Base-by-base conservation (phyloP, 2,113 vertebrate genomes). In the Odocoileus hemionus region DNA sequence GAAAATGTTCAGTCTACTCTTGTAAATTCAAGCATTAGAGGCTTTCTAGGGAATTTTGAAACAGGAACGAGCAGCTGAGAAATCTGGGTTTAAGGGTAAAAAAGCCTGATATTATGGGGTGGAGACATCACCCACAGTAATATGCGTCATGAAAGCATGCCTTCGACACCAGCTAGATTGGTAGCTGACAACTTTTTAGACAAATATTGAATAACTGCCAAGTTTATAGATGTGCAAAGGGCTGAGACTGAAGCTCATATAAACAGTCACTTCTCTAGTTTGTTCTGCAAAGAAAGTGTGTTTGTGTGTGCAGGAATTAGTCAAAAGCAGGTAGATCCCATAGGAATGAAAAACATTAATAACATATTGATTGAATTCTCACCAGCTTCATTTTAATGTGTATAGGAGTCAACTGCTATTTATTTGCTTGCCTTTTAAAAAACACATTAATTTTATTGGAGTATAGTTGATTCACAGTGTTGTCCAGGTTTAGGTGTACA, bases 131-230 rank as follows among this genome's bases (percentile, higher is more conserved):
- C 4, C 26, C 47, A 89, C 7, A 60, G 5, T 28, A 52, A 10
- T 12, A 2, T 3, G 0, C 43, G 26, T 23, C 15, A 1, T 5
- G 26, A 36, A 55, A 57, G 25, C 17, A 23, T 17, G 33, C 14
- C 25, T 89, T 64, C 45, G n/a, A 61, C 39, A 47, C 3, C 39
- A 82, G 43, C 47, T 52, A 47, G 54, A 50, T 2, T 4, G n/a
- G 33, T 3, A 36, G 14, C 5, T 83, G 33, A 60, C 10, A 67
- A 58, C 7, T 33, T 67, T 55, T 43, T 55, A 54, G 64, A 82
- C 28, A 76, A 96, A 94, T n/a, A 47, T 1, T 17, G 55, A 89
- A 52, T 7, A 76, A 43, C 64, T 95, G 80, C 70, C 70, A 50
- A 55, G 43, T 30, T 36, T 76, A n/a, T 6, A 36, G 43, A 47